Base-by-base conservation (phyloP, 1,140 invertebrate genomes). In the Spodoptera litura region DNA sequence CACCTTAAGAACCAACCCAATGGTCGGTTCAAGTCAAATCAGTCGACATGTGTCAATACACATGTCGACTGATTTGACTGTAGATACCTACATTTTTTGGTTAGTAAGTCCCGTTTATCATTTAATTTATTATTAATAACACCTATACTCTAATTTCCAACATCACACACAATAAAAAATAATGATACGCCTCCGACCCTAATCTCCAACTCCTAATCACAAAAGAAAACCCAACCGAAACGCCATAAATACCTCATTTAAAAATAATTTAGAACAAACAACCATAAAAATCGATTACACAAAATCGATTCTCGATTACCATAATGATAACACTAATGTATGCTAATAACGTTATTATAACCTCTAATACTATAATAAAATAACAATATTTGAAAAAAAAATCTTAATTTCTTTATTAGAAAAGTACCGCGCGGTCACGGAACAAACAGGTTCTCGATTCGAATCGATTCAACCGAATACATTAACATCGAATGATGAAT, bases 401-500 rank as follows among this genome's bases (percentile, higher is more conserved):
- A 75, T 12, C 15, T 35, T 75, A 75, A 75, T 62, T 75, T 62
- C 72, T 75, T 75, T 75, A 62, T 75, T 52, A 62, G 74, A 77
- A 77, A 77, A 66, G 27, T 76, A 75, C 59, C 61, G 51, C 44
- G 44, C 52, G 51, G 27, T 53, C 72, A 72, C 58, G 58, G 52
- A 78, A 79, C 74, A 61, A 79, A 84, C 81, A 64, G 77, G 83
- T 81, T 81, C 31, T 68, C 38, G 2, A 76, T 77, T 78, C 79
- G 2, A 76, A 78, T 78, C 79, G 78, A 78, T 82, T 82, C 74
- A 80, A 80, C 82, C 80, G 78, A 82, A 83, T 80, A 81, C 79
- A 82, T 86, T 86, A 84, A 51, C 75, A 80, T 81, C 81, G 73
- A 82, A 81, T 86, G 82, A 86, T 86, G 68, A 83, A 86, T 86